Conservation (phyloP, 2,113 vertebrate genomes). For the Eudyptes chrysolophus region DNA sequence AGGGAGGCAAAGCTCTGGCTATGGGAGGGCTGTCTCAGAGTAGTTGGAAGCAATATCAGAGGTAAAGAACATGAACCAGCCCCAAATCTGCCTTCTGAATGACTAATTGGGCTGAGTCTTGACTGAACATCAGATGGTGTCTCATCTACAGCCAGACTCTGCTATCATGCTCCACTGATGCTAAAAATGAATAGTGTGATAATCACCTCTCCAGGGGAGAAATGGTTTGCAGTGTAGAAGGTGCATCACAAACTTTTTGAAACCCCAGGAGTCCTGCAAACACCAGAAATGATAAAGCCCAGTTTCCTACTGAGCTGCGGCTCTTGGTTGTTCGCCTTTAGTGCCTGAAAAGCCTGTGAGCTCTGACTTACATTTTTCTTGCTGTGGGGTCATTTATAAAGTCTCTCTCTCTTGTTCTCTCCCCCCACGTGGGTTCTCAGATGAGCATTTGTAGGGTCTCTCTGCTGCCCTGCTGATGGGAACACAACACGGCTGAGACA, state of each 20-base stretch:
- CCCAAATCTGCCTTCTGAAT: background rate
- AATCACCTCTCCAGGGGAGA: background rate
- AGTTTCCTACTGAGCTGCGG: background rate
- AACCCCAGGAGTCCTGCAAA: background rate
- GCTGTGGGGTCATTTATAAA: background rate
- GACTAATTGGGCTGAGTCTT: background rate
- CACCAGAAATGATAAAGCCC: background rate
- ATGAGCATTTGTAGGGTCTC: background rate
- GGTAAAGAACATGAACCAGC: background rate
- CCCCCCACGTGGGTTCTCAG: background rate
- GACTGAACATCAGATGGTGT: background rate
- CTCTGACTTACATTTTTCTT: background rate
- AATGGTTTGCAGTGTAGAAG: background rate
- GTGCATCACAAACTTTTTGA: background rate
- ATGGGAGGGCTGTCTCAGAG: background rate
- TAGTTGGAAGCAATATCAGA: background rate
- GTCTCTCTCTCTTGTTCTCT: background rate
- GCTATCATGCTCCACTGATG: background rate
- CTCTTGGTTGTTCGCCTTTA: background rate
- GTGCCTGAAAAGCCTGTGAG: background rate
- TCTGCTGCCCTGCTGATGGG: background rate
- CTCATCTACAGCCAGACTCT: background rate
- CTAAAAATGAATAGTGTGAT: background rate
- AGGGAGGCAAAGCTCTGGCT: background rate
- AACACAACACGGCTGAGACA: background rate